Evolutionary conservation across 2,888 invertebrate species (phyloP).

Genomic region (Cephonodes hylas): DNA sequence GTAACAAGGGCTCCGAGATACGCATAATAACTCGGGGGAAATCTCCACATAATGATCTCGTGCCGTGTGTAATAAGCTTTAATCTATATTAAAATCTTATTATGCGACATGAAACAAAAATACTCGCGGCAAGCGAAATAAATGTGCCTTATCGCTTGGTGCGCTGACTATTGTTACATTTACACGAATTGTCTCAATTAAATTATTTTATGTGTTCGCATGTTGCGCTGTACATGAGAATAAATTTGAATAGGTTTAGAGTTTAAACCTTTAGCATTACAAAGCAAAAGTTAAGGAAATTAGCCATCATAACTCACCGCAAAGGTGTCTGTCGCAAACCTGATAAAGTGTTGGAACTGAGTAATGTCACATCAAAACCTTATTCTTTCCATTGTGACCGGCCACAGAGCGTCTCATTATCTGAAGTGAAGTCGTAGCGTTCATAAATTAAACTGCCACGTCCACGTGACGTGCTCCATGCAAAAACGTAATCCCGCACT

Average conservation of each 20-base stretch:
- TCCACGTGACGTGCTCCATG: not conserved
- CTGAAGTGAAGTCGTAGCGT: not conserved
- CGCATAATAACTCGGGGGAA: constrained; percentile 3
- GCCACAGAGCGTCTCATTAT: not conserved
- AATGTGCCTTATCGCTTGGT: not conserved
- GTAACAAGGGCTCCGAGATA: not conserved
- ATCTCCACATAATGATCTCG: constrained; percentile 3
- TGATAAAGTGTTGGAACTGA: not conserved
- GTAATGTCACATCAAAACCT: not conserved
- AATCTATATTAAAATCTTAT: constrained; percentile 10
- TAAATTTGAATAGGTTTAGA: too few species aligned
- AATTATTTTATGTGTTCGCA: not conserved
- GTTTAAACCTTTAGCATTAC: too few species aligned
- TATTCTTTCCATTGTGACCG: not conserved
- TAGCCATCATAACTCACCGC: too few species aligned
- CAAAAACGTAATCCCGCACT: not conserved
- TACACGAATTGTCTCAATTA: not conserved
- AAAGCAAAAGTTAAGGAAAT: too few species aligned
- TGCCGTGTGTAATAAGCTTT: constrained; percentile 5
- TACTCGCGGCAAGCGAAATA: not conserved
- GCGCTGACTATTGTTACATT: not conserved
- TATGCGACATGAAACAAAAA: constrained; percentile 5
- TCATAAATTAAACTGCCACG: not conserved
- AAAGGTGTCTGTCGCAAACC: not conserved
- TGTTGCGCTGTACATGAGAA: too few species aligned